Evolutionary conservation across 2,113 vertebrate species (phyloP).

Genomic region (Carettochelys insculpta): DNA sequence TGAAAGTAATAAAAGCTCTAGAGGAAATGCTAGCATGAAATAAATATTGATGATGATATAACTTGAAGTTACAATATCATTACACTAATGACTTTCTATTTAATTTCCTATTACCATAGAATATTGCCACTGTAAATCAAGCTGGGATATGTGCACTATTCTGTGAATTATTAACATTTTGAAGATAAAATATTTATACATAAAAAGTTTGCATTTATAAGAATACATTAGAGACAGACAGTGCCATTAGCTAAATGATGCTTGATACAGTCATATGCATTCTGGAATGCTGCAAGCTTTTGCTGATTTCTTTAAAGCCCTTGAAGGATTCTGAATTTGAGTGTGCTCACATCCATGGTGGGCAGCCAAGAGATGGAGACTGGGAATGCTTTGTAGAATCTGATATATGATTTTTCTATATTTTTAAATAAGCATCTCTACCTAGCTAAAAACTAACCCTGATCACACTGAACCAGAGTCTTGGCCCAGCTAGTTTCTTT

Average conservation of each 20-base stretch:
- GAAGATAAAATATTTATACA: conserved; percentile 15
- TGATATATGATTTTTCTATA: not conserved
- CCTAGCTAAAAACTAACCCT: not conserved
- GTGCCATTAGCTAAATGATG: not conserved
- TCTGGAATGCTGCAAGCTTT: not conserved
- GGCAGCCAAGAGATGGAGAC: not conserved
- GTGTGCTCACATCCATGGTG: not conserved
- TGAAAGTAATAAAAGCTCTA: not conserved
- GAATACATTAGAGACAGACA: conserved; percentile 1
- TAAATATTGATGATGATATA: conserved; percentile 1
- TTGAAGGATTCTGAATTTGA: not conserved
- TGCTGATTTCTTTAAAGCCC: not conserved
- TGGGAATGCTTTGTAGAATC: not conserved
- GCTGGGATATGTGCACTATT: not conserved
- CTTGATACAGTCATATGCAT: not conserved
- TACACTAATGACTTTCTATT: conserved; percentile 18
- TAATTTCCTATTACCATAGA: conserved; percentile 20
- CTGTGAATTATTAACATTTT: conserved; percentile 18
- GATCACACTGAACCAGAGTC: not conserved
- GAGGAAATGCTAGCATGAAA: conserved; percentile 23
- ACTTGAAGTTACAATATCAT: not conserved
- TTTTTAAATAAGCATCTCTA: not conserved
- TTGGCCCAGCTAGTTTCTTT: not conserved
- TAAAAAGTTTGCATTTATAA: not conserved
- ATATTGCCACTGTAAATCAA: conserved; percentile 29